Evolutionary conservation across 2,113 vertebrate genomes (phyloP).

Genomic region (Antechinus flavipes): DNA sequence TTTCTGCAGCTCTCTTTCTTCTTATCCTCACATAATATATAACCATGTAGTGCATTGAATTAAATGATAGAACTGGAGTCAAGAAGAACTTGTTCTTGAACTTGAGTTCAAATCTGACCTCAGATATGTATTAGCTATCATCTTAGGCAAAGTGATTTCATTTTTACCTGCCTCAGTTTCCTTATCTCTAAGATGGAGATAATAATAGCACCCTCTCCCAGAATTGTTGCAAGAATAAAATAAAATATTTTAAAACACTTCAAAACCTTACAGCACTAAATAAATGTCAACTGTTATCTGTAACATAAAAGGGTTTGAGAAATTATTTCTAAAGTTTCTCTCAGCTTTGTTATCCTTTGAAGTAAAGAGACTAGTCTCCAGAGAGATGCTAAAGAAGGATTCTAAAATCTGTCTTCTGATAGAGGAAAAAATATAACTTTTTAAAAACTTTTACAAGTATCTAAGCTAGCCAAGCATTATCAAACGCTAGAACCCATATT

Average conservation of each 20-base stretch:
- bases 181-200: not conserved
- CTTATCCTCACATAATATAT: not conserved
- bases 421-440: not conserved
- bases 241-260: not conserved
- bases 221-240: not conserved
- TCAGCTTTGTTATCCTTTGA: not conserved
- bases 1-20: not conserved
- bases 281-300: not conserved
- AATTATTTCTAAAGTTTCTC: not conserved
- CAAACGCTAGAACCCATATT: not conserved
- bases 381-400: not conserved
- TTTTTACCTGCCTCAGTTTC: not conserved
- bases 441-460: not conserved
- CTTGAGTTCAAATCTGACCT: not conserved
- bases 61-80: not conserved
- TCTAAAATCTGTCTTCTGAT: not conserved
- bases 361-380: not conserved
- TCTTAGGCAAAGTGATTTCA: not conserved
- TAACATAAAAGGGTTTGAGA: not conserved
- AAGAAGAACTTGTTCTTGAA: not conserved
- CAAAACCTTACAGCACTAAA: not conserved
- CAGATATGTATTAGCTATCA: not conserved
- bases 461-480: not conserved
- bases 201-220: not conserved
- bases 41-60: not conserved